A percentile compares a stretch with the other conserved stretches of the same genome.
Conservation (phyloP, 2,888 invertebrate species). For the Drosophila austrosaltans region DNA sequence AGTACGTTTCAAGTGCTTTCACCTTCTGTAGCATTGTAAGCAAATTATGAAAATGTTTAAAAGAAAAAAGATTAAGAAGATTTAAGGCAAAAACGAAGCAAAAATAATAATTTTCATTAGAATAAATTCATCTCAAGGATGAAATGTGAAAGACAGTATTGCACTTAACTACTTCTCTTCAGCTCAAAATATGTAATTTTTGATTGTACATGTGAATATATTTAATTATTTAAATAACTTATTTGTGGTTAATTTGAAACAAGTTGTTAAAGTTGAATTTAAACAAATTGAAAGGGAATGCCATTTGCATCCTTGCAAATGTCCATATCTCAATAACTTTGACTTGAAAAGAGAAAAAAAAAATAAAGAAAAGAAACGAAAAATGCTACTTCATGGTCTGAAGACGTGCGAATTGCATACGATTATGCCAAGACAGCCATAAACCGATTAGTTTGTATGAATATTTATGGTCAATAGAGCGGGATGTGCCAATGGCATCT, state of each 20-base stretch:
- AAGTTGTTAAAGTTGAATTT: neutral
- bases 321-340: conserved; percentile 27
- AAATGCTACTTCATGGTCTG: conserved; percentile 50
- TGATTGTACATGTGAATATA: conserved; percentile 23
- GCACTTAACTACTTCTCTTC: neutral
- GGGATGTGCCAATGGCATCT: conserved; percentile 18
- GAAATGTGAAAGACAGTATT: no score
- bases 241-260: conserved; percentile 59
- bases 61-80: neutral
- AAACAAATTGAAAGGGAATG: conserved; percentile 38
- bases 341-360: conserved; percentile 10
- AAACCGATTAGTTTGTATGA: conserved; percentile 73
- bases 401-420: conserved; percentile 59
- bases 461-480: conserved; percentile 62
- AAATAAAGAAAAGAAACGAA: conserved; percentile 15
- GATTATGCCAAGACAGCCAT: conserved; percentile 54
- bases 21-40: neutral
- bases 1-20: neutral
- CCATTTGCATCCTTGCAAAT: conserved; percentile 49
- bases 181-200: neutral
- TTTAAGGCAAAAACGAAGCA: neutral
- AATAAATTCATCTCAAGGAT: no score
- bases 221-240: conserved; percentile 46
- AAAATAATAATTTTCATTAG: no score
- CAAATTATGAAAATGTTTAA: conserved; percentile 4